phyloP scores from a whole-genome alignment of 2,888 invertebrate genomes.

The Melanargia galathea region DNA sequence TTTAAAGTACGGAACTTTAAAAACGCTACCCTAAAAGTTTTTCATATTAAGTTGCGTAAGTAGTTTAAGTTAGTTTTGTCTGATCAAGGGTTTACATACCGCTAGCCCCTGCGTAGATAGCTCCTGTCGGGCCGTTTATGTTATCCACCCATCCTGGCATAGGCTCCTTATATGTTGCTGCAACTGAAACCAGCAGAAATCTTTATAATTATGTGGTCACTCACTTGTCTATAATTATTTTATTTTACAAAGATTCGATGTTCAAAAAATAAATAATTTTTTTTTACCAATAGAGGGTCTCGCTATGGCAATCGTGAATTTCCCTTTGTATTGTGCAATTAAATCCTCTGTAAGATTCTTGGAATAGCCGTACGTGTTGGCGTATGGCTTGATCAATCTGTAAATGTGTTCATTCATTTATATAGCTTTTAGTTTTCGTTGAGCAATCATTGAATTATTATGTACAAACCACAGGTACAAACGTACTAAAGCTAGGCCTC shows the following conservation, averaged over 20 bases:
- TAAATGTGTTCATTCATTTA: constrained; percentile 35
- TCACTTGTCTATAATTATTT: too few species aligned
- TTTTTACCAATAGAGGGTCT: constrained; percentile 91
- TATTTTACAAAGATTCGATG: too few species aligned
- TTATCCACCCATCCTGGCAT: constrained; percentile 92
- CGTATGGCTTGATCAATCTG: constrained; percentile 85
- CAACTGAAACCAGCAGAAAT: constrained; percentile 81
- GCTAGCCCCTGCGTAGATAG: constrained; percentile 35
- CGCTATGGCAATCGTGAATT: constrained; percentile 89
- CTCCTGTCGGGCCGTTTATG: constrained; percentile 92
- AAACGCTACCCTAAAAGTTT: too few species aligned
- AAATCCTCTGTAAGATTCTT: constrained; percentile 92
- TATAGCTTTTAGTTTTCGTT: too few species aligned
- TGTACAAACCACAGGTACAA: too few species aligned
- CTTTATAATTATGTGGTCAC: too few species aligned
- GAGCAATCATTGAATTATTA: too few species aligned
- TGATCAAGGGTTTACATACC: constrained; percentile 19
- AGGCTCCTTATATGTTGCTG: constrained; percentile 87
- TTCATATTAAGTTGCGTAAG: too few species aligned
- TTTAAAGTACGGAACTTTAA: too few species aligned
- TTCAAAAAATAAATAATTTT: not conserved
- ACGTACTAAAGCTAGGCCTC: too few species aligned
- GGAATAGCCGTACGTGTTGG: constrained; percentile 95
- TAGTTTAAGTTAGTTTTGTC: too few species aligned
- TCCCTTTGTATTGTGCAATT: constrained; percentile 84